These are phyloP conservation scores for Nebria ingens DNA, from an alignment of 1,140 invertebrate genomes.

Conservation along the genomic window DNA sequence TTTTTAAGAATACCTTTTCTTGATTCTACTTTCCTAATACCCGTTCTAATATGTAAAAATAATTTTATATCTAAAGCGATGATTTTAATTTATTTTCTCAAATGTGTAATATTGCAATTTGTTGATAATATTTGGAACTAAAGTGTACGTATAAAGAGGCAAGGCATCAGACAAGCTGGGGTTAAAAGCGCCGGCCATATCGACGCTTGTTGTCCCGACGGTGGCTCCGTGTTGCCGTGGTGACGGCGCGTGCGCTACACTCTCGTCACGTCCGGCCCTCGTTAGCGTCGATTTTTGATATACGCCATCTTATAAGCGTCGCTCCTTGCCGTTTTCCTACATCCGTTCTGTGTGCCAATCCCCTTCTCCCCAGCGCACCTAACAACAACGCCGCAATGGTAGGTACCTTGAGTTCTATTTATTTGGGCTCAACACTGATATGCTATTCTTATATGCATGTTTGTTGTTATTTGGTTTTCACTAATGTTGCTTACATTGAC, in stretches of 20 bases:
- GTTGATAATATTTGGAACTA: no score
- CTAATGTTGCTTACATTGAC: background rate
- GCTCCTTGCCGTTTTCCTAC: conserved; percentile 13
- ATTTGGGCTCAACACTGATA: no score
- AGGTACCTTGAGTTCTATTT: background rate
- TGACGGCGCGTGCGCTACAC: conserved; percentile 26
- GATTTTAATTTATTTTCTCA: no score
- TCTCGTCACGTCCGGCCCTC: conserved; percentile 25
- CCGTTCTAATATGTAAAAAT: no score
- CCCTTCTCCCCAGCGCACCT: background rate
- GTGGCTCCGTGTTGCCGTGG: conserved; percentile 25
- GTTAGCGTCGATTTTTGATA: conserved; percentile 31
- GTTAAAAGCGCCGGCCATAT: conserved; percentile 22
- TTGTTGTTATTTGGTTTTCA: background rate
- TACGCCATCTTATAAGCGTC: conserved; percentile 28
- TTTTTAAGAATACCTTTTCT: no score
- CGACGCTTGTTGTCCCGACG: conserved; percentile 23
- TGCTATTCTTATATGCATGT: no score
- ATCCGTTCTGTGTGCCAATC: background rate
- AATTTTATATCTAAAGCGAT: no score
- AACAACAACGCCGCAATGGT: background rate
- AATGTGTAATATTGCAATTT: no score
- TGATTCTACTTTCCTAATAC: no score
- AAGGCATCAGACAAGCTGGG: no score
- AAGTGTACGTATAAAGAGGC: no score